These are phyloP conservation scores for Brenthis daphne DNA, from an alignment of 2,888 invertebrate species.

Conservation along the genomic window DNA sequence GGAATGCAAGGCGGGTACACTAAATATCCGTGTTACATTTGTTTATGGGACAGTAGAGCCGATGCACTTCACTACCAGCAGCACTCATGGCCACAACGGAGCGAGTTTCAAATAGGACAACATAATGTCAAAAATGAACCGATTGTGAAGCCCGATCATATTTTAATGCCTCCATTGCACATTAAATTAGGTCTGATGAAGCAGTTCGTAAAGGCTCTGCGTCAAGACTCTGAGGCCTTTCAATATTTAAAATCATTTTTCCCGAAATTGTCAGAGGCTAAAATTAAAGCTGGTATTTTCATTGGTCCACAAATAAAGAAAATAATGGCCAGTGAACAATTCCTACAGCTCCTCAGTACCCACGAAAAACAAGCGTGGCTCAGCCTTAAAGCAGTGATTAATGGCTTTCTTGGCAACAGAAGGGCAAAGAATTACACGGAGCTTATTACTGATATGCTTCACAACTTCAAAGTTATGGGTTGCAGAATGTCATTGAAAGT, in stretches of 20 bases:
- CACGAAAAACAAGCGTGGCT: slow-evolving; percentile 20
- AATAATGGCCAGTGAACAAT: slow-evolving; percentile 16
- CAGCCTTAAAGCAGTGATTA: slow-evolving; percentile 35
- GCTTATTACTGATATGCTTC: no score
- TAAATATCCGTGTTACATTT: slow-evolving; percentile 37
- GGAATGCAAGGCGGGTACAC: slow-evolving; percentile 37
- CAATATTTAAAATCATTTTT: slow-evolving; percentile 33
- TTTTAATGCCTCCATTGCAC: slow-evolving; percentile 34
- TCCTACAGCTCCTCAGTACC: slow-evolving; percentile 12
- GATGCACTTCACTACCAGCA: slow-evolving; percentile 28
- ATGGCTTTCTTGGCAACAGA: slow-evolving; percentile 33
- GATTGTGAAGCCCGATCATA: slow-evolving; percentile 19
- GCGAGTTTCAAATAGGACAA: slow-evolving; percentile 16
- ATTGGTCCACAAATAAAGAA: neutral
- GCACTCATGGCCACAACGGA: slow-evolving; percentile 14
- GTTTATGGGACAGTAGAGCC: slow-evolving; percentile 37
- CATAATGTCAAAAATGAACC: slow-evolving; percentile 23
- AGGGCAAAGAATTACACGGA: slow-evolving; percentile 31
- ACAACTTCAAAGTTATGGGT: no score
- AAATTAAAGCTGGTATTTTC: neutral
- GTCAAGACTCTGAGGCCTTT: slow-evolving; percentile 32
- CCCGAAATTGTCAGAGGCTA: slow-evolving; percentile 35
- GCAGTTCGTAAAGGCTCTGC: slow-evolving; percentile 32
- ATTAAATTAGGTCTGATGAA: slow-evolving; percentile 38
- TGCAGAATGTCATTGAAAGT: no score